Percentiles rank a stretch among this genome's conserved stretches.
These are phyloP conservation scores for Wiebesia pumilae DNA, from an alignment of 1,140 invertebrate species.

Conservation along the genomic window DNA sequence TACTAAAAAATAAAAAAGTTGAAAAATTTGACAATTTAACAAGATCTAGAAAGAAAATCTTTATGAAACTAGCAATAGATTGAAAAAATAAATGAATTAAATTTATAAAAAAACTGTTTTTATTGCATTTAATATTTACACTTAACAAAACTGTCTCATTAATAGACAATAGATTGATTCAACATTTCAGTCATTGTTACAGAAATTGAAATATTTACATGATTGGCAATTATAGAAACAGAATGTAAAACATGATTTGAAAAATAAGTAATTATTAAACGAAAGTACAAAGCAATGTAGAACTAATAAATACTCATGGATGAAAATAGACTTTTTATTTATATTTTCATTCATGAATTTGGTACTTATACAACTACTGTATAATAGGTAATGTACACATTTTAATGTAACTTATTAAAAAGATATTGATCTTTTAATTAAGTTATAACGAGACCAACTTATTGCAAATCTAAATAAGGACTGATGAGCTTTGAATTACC, in stretches of 20 bases:
- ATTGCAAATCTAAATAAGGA: slow-evolving; percentile 36
- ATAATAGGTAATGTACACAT: slow-evolving; percentile 46
- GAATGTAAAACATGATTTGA: slow-evolving; percentile 38
- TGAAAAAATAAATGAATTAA: slow-evolving; percentile 23
- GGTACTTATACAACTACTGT: slow-evolving; percentile 27
- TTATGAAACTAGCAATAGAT: too few species aligned
- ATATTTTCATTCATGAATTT: slow-evolving; percentile 41
- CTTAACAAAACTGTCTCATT: slow-evolving; percentile 45
- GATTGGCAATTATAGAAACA: slow-evolving; percentile 44
- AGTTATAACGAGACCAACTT: slow-evolving; percentile 24
- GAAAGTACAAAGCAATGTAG: slow-evolving; percentile 29
- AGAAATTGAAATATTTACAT: slow-evolving; percentile 49
- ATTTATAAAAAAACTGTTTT: slow-evolving; percentile 50
- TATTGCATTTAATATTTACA: slow-evolving; percentile 50
- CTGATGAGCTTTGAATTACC: slow-evolving; percentile 9
- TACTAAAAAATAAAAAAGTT: too few species aligned
- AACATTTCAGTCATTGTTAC: slow-evolving; percentile 50
- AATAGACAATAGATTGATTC: slow-evolving; percentile 34
- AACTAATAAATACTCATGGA: slow-evolving; percentile 51
- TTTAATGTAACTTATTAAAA: slow-evolving; percentile 42
- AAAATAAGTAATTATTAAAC: slow-evolving; percentile 31
- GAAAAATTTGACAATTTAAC: too few species aligned
- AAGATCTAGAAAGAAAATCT: too few species aligned
- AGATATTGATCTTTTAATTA: not conserved
- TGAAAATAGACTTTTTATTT: slow-evolving; percentile 38